Base-by-base conservation (phyloP, 1,140 invertebrate genomes). In the Atta texana region DNA sequence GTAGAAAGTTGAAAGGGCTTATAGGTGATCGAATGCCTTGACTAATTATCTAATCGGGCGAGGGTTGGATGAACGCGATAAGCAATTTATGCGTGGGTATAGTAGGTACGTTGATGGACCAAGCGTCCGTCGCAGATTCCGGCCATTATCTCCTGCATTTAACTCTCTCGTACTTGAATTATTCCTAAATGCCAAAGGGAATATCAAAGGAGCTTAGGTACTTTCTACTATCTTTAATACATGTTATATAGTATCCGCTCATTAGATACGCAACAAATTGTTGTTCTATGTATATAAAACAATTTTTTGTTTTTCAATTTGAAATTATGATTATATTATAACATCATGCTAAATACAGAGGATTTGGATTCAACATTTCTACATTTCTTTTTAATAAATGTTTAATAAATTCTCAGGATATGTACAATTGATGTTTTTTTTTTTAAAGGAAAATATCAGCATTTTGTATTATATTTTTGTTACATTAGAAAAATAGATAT, bases 1-100 rank as follows among this genome's bases (percentile, higher is more conserved):
- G 55, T 84, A 71, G 80, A 84, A 84, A 84, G 39, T 84, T 84
- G 53, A 55, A 74, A 51, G 80, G 68, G 44, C 55, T 84, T 84
- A 49, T 14, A 55, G 69, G 39, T 74, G 69, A 84, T 84, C 80
- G 39, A 75, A 84, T 51, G 55, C 80, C 21, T 69, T 49, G 24
- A 61, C 55, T 84, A 84, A 84, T 84, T 74, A 84, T 84, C 69
- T 49, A 84, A 61, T 55, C 69, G 69, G 57, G 39, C 39, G 80
- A 63, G 80, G 80, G 69, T 74, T 34, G 80, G 53, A 61, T 51
- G 39, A n/a, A 75, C 55, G 55, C 80, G 69, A 74, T 84, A 84
- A 84, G 80, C 55, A 84, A 84, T 84, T 84, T 84, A 84, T 84
- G 80, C 69, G 24, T 69, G 39, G 39, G 24, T 51, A 51, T 34